phyloP scores from a whole-genome alignment of 2,888 invertebrate genomes.

The Cantharis rustica region DNA sequence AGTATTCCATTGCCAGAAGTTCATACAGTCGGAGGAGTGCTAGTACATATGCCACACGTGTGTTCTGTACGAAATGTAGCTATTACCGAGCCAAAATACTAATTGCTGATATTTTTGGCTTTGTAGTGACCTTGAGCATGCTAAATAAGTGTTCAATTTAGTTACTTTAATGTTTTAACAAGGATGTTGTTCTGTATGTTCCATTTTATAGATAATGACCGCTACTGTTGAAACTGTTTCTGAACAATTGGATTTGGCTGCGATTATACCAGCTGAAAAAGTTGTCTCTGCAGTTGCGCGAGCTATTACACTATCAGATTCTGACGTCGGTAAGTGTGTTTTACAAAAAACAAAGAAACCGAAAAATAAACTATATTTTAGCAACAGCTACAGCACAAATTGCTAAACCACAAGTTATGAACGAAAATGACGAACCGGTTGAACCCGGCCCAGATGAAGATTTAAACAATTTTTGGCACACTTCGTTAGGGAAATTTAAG shows the following conservation, averaged over 20 bases:
- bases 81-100: slow-evolving; percentile 22
- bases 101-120: slow-evolving; percentile 22
- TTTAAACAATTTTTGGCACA: slow-evolving; percentile 89
- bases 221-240: slow-evolving; percentile 94
- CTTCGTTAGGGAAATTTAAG: slow-evolving; percentile 90
- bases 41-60: slow-evolving; percentile 93
- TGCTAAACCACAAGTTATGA: slow-evolving; percentile 76
- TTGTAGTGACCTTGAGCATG: slow-evolving; percentile 26
- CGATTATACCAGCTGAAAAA: slow-evolving; percentile 78
- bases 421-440: slow-evolving; percentile 73
- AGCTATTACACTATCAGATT: slow-evolving; percentile 86
- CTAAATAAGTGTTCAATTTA: slow-evolving; percentile 13
- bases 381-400: slow-evolving; percentile 70
- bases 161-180: background rate
- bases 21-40: slow-evolving; percentile 81
- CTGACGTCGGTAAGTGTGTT: slow-evolving; percentile 75
- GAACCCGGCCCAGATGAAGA: slow-evolving; percentile 75
- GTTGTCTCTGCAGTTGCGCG: slow-evolving; percentile 81
- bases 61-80: slow-evolving; percentile 62
- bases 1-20: slow-evolving; percentile 72
- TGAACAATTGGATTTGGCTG: slow-evolving; percentile 87
- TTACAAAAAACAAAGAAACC: background rate
- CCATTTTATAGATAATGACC: slow-evolving; percentile 79
- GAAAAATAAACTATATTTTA: slow-evolving; percentile 26
- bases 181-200: background rate